A percentile compares a stretch with the other conserved stretches of the same genome.
Evolutionary conservation across 2,888 invertebrate species (phyloP).

Genomic region (Drosophila siamana): DNA sequence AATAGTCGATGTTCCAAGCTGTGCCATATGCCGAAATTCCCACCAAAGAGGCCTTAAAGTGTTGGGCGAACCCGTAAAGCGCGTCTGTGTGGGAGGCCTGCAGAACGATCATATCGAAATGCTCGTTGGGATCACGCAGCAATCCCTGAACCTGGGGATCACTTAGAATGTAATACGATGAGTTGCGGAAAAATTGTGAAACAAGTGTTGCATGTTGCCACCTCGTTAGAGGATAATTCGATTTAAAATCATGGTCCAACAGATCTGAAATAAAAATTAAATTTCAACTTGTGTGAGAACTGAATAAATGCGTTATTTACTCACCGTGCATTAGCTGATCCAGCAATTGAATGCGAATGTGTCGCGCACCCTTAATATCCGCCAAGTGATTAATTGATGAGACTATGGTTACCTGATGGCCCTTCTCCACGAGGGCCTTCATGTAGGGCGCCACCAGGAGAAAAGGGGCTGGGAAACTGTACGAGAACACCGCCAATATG

Average conservation of each 20-base stretch:
- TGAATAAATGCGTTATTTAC: not conserved
- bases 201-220: slow-evolving; percentile 53
- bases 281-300: not conserved
- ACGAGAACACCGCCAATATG: slow-evolving; percentile 70
- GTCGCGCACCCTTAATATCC: slow-evolving; percentile 51
- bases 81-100: slow-evolving; percentile 76
- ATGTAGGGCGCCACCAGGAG: slow-evolving; percentile 63
- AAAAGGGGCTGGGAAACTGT: slow-evolving; percentile 60
- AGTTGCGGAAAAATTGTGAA: slow-evolving; percentile 34
- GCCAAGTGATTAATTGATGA: slow-evolving; percentile 33
- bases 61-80: slow-evolving; percentile 73
- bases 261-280: slow-evolving; percentile 28
- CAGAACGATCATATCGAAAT: slow-evolving; percentile 58
- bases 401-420: slow-evolving; percentile 64
- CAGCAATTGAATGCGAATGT: slow-evolving; percentile 50
- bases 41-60: slow-evolving; percentile 74
- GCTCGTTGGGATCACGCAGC: slow-evolving; percentile 26
- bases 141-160: slow-evolving; percentile 46
- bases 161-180: slow-evolving; percentile 38
- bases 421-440: slow-evolving; percentile 37
- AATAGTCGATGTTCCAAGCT: slow-evolving; percentile 57
- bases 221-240: slow-evolving; percentile 6
- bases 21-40: slow-evolving; percentile 63
- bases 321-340: slow-evolving; percentile 38
- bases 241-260: not conserved